Evolutionary conservation across 2,113 vertebrate genomes (phyloP).

Genomic region (cat (Felis catus)): F.catus_Fca126_mat1.0 CM031420.1:102067001-102067500

Average conservation of each 20-base stretch:
- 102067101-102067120: too few relatives aligned
- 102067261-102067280: neutral
- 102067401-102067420: neutral
- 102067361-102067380: neutral
- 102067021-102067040: neutral
- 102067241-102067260: neutral
- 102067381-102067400: neutral
- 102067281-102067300: neutral
- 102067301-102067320: neutral
- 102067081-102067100: neutral
- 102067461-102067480: neutral
- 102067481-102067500: neutral
- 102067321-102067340: neutral
- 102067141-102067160: neutral
- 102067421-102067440: neutral
- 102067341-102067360: neutral
- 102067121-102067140: neutral
- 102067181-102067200: neutral
- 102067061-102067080: neutral
- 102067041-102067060: neutral
- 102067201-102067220: neutral
- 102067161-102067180: neutral
- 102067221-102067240: neutral
- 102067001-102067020: neutral
- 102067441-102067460: neutral